These are phyloP conservation scores for Gymnocypris eckloni DNA, from an alignment of 2,797 vertebrate genomes.

Conservation along the genomic window DNA sequence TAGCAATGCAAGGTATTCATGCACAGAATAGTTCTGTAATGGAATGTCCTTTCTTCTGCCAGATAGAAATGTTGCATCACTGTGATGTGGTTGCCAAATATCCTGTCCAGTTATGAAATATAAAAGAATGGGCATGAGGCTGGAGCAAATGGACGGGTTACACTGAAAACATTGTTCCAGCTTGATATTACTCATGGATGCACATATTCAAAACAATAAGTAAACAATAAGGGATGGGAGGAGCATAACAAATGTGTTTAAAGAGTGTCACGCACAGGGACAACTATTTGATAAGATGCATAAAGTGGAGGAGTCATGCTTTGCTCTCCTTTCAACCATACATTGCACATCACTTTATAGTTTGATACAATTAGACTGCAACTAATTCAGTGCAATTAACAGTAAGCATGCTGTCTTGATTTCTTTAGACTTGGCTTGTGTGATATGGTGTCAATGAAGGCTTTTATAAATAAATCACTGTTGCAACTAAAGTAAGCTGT, in stretches of 20 bases:
- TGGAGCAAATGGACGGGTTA: background rate
- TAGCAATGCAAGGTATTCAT: background rate
- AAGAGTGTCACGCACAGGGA: background rate
- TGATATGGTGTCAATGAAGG: background rate
- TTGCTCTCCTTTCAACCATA: background rate
- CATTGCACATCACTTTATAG: background rate
- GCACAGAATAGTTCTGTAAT: background rate
- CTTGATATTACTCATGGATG: background rate
- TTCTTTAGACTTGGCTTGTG: background rate
- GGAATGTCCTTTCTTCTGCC: background rate
- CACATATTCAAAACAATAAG: background rate
- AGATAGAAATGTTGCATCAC: background rate
- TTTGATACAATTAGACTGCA: background rate
- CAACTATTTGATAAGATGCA: background rate
- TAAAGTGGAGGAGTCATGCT: background rate
- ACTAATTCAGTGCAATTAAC: constrained; percentile 25
- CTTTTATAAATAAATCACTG: constrained; percentile 24
- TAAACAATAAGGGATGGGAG: background rate
- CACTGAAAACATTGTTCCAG: background rate
- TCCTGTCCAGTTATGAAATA: background rate
- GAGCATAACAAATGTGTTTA: background rate
- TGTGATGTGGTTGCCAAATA: constrained; percentile 33
- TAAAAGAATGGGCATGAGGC: background rate
- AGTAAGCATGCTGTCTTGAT: background rate
- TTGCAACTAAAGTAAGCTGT: background rate